A percentile compares a stretch with the other conserved stretches of the same genome.
Evolutionary conservation across 1,140 invertebrate species (phyloP).

Genomic region (Temnothorax nylanderi): DNA sequence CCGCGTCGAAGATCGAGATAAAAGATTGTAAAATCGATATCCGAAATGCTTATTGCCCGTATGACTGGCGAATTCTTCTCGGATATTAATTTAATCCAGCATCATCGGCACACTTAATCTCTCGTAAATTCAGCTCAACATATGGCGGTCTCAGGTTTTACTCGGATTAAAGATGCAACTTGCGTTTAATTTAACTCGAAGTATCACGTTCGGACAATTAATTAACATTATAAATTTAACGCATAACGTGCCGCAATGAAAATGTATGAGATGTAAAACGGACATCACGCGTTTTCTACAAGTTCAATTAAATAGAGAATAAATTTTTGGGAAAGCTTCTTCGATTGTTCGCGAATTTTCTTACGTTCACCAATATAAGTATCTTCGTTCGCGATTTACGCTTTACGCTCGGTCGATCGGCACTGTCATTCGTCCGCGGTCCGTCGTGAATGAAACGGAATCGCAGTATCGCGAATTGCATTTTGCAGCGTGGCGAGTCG

Average conservation of each 20-base stretch:
- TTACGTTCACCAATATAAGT: too few species aligned
- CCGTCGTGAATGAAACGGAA: neutral
- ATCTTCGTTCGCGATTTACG: too few species aligned
- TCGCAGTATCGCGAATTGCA: neutral
- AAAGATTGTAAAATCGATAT: neutral
- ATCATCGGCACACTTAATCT: neutral
- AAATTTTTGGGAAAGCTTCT: neutral
- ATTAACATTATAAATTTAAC: neutral
- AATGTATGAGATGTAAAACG: neutral
- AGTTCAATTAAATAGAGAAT: neutral
- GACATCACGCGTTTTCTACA: neutral
- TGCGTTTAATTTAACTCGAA: neutral
- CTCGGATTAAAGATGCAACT: neutral
- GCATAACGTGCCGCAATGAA: neutral
- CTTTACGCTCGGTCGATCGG: neutral
- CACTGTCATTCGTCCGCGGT: neutral
- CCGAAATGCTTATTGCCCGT: neutral
- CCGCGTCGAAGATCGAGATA: constrained; percentile 3
- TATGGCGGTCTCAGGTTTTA: neutral
- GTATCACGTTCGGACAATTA: neutral
- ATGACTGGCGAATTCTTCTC: neutral
- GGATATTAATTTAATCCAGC: neutral
- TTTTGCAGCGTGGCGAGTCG: neutral
- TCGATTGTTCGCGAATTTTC: neutral
- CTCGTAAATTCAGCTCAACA: neutral